Evolutionary conservation across 2,888 invertebrate genomes (phyloP), one percentile per base, ranked within the genome.

Genomic region (Strigamia transsilvanica): DNA sequence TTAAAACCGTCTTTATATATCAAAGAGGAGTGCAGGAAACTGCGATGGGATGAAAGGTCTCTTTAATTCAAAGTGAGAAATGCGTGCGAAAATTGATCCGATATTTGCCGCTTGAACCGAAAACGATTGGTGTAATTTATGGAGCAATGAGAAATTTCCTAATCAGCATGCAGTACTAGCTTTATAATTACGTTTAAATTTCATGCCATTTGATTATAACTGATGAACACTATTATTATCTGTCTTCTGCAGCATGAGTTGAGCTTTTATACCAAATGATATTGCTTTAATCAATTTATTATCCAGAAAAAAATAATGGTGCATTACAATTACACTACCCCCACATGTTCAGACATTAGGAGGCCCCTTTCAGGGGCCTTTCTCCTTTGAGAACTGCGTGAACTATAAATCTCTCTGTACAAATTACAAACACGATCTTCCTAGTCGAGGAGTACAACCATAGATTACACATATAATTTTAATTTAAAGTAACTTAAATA

Each of bases 171-270:
- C 73, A 73, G 32, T 32, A 73, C 27, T 32, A 73, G 73, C 73
- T 73, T 73, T 73, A 73, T 73, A 73, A 73, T 73, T 73, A 73
- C 23, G 73, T 73, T 73, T 73, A 73, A 73, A 73, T 73, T 73
- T 73, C 73, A 73, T 73, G 73, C 73, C 73, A 73, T 73, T 73
- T 73, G 73, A 73, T 73, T 73, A 73, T 73, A 73, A 73, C 73
- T 73, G 73, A 73, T 73, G 73, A 73, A 73, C 73, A 73, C 73
- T 73, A 73, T 73, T 73, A 73, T 73, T 73, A 73, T 73, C 73
- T 73, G 32, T 73, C 32, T 27, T 73, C 2, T 32, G 32, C 73
- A 73, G 73, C 73, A 73, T 9, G 73, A 32, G 32, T 73, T 73
- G 73, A 10, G 73, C 73, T 15, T 9, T 73, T 12, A 5, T n/a